Base-by-base conservation (phyloP, 1,140 invertebrate species). In the Drosophila pruinosa region DNA sequence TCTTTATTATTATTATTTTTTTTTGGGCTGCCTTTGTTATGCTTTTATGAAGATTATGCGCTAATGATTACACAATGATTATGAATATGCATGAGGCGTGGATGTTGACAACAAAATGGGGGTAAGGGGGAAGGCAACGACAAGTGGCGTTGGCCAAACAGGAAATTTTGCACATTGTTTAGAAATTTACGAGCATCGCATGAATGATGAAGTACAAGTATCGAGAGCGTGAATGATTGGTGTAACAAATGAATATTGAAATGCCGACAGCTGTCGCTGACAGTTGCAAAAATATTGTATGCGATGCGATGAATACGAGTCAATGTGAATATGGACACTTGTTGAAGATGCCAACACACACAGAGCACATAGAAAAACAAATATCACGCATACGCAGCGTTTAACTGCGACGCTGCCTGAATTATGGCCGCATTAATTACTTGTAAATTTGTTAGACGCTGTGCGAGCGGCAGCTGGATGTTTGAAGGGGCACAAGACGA, bases 41-140 rank as follows among this genome's bases (percentile, higher is more conserved):
- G 82, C 78, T 88, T 58, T 82, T 77, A 79, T 65, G 75, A 74
- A 88, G 82, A 86, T 86, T 86, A 86, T 86, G 75, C 76, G 76
- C 76, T 89, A 90, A 90, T 90, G 89, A 90, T 90, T 90, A 80
- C 85, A 89, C 89, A 90, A 90, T 90, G 89, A 90, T 90, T 90
- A 90, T 89, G 81, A 89, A 88, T 88, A 88, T 88, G 82, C 83
- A 88, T 88, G 78, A 86, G 74, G 63, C 63, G 34, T 61, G 57
- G n/a, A 59, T 67, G 43, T 67, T 59, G 63, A 48, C 45, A 48
- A 26, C 2, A 5, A 0, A 48, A 5, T 47, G 12, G 14, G 58
- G 50, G 14, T n/a, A 10, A 14, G 45, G 2, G 17, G 31, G 1
- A 0, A 21, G 15, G 31, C 12, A 31, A 26, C 73, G 81, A 86